Base-by-base conservation (phyloP, 2,888 invertebrate species). In the Ichneumon xanthorius region DNA sequence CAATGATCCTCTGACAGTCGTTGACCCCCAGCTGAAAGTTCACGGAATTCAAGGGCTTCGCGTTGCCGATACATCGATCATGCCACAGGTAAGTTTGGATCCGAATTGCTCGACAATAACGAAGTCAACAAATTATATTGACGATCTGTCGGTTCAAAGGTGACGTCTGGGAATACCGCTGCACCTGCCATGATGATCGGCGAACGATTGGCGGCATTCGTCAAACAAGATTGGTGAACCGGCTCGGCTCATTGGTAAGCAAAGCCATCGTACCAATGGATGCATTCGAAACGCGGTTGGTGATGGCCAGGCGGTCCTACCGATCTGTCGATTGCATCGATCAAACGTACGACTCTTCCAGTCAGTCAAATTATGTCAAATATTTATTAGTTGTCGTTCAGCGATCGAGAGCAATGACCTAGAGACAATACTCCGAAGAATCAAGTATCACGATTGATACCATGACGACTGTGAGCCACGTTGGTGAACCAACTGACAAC, bases 1-100 rank as follows among this genome's bases (percentile, higher is more conserved):
- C 0, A 94, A 94, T 0, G 97, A 97, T 92, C 96, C 96, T 0
- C 95, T 96, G 95, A 96, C 97, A 0, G 97, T 97, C 0, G 97
- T 97, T 0, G 96, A 97, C 92, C 95, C 96, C 82, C 95, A 96
- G 92, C 94, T 97, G 0, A 95, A 93, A 88, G 96, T 97, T 0
- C 94, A 96, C 88, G 96, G 96, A 0, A 94, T 97, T 70, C 93
- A 94, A 85, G 96, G 96, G 92, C 92, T 95, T 0, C 91, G 95
- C 63, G 95, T 96, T 0, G 94, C 95, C 61, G 96, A 96, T 88
- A 95, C 96, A 1, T 96, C 96, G 2, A 94, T 96, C 37, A 96
- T 96, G 95, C 96, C 96, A 0, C 94, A 93, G 55, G 94, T 96
- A 65, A 90, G 93, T n/a, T 94, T 94, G 1, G 2, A 5, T 50